Evolutionary conservation across 2,888 invertebrate genomes (phyloP).

Genomic region (Melinaea marsaeus): DNA sequence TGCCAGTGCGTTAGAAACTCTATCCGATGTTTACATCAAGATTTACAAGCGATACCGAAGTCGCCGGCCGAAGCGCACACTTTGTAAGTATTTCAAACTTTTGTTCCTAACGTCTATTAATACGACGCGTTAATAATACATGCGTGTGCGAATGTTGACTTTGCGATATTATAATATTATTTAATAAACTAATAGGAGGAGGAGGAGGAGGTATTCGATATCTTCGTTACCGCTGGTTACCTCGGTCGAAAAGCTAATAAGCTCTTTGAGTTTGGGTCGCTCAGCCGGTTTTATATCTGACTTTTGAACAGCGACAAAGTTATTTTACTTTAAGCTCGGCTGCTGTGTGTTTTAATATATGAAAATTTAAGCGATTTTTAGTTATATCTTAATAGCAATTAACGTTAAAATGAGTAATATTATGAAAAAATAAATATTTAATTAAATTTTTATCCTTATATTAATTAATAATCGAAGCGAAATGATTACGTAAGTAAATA

Average conservation of each 20-base stretch:
- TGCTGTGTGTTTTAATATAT: not conserved
- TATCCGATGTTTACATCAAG: slow-evolving; percentile 56
- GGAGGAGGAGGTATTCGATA: not conserved
- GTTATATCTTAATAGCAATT: no score
- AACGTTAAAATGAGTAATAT: no score
- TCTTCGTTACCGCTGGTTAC: not conserved
- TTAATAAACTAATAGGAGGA: not conserved
- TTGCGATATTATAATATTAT: not conserved
- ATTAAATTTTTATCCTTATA: no score
- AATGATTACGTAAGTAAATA: no score
- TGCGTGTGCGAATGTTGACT: slow-evolving; percentile 28
- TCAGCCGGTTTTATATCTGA: slow-evolving; percentile 3
- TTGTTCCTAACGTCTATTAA: slow-evolving; percentile 28
- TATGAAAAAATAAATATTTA: no score
- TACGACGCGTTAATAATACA: slow-evolving; percentile 26
- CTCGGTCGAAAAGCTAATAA: slow-evolving; percentile 4
- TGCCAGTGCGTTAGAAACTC: slow-evolving; percentile 55
- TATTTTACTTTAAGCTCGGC: not conserved
- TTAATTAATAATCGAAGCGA: no score
- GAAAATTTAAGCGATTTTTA: not conserved
- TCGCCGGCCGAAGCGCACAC: slow-evolving; percentile 54
- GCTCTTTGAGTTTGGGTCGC: slow-evolving; percentile 1
- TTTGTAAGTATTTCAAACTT: slow-evolving; percentile 54
- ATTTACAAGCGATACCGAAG: slow-evolving; percentile 51
- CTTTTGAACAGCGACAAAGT: not conserved